These are phyloP conservation scores for Rapana venosa DNA, from an alignment of 2,888 invertebrate genomes.

Conservation along the genomic window DNA sequence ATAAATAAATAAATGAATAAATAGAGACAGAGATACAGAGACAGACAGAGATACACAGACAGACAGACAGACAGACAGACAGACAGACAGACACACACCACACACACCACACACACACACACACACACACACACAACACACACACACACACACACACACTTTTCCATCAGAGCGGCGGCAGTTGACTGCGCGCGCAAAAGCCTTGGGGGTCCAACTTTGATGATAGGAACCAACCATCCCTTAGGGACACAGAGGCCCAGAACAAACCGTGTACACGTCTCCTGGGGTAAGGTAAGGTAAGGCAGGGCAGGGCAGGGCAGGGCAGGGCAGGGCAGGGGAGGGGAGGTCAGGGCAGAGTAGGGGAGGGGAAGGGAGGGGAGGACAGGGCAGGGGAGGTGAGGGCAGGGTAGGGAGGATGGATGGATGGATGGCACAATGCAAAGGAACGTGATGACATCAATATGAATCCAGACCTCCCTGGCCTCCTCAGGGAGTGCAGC, in stretches of 20 bases:
- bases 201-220: background rate
- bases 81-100: background rate
- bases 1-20: too few species aligned
- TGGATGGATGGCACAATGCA: too few species aligned
- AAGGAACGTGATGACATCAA: too few species aligned
- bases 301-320: background rate
- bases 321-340: background rate
- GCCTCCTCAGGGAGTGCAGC: too few species aligned
- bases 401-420: background rate
- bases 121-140: background rate
- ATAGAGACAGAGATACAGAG: background rate
- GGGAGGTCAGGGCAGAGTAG: background rate
- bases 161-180: too few species aligned
- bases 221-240: background rate
- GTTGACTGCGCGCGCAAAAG: too few species aligned
- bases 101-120: background rate
- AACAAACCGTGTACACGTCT: too few species aligned
- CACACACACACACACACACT: background rate
- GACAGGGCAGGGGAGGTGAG: background rate
- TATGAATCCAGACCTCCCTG: too few species aligned
- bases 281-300: background rate
- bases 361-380: background rate
- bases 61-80: background rate
- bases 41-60: background rate
- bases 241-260: background rate